Percentiles rank a stretch among this genome's conserved stretches.
Conservation (phyloP, 2,113 vertebrate species). For the Andinoacara biseriatus region DNA sequence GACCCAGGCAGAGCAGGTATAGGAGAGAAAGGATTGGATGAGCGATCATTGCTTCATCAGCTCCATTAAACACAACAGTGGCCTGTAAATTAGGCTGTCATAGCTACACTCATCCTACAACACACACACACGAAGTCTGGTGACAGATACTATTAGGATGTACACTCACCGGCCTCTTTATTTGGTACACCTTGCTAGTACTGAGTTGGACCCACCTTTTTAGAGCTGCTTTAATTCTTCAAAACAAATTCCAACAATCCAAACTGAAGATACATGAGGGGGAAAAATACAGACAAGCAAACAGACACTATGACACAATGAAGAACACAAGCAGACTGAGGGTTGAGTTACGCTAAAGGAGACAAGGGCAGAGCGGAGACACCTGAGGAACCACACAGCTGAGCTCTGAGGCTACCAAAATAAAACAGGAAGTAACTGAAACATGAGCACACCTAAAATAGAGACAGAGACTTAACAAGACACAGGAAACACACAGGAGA, state of each 20-base stretch:
- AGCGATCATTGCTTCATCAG: slow-evolving; percentile 69
- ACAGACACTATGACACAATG: no score
- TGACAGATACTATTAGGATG: not conserved
- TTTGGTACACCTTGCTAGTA: not conserved
- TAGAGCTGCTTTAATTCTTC: not conserved
- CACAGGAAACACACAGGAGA: no score
- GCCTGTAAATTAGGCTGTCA: slow-evolving; percentile 63
- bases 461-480: no score
- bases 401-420: no score
- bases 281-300: no score
- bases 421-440: no score
- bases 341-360: no score
- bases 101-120: slow-evolving; percentile 9
- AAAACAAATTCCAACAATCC: not conserved
- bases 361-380: no score
- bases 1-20: slow-evolving; percentile 22
- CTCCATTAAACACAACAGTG: slow-evolving; percentile 75
- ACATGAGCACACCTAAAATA: no score
- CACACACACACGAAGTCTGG: not conserved
- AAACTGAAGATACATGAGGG: no score
- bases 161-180: not conserved
- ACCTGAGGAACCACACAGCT: no score
- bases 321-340: no score
- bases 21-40: slow-evolving; percentile 51
- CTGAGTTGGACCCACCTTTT: not conserved